Evolutionary conservation across 2,888 invertebrate species (phyloP).

Genomic region (Uropetala carovei): DNA sequence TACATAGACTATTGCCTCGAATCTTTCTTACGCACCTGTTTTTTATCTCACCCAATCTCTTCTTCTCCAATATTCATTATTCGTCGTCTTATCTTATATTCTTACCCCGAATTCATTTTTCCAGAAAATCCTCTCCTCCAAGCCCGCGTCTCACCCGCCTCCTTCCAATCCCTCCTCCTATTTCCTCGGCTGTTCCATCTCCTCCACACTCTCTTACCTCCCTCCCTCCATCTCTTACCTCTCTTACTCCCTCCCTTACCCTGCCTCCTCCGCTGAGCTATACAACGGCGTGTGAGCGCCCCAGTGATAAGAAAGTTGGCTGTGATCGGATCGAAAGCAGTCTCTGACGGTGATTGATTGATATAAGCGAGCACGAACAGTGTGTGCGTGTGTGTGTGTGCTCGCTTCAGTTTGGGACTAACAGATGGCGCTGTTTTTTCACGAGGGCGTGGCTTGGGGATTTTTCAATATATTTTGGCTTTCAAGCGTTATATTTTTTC

Average conservation of each 20-base stretch:
- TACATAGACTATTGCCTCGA: background rate
- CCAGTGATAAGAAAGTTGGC: constrained; percentile 25
- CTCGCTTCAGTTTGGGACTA: background rate
- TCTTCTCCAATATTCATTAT: background rate
- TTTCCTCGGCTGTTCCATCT: too few species aligned
- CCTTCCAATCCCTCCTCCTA: too few species aligned
- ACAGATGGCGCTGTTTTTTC: constrained; percentile 24
- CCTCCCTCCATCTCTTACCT: too few species aligned
- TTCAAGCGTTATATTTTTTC: background rate
- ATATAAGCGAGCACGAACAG: constrained; percentile 13
- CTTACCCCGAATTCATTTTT: background rate
- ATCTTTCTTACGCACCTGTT: constrained; percentile 26
- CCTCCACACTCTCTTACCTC: too few species aligned
- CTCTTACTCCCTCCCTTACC: too few species aligned
- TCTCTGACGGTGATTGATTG: constrained; percentile 23
- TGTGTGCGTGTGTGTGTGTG: background rate
- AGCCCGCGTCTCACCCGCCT: background rate
- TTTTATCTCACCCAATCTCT: constrained; percentile 15
- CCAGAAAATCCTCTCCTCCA: background rate
- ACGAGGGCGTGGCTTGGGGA: constrained; percentile 8
- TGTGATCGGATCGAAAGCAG: constrained; percentile 1
- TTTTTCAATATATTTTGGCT: constrained; percentile 35
- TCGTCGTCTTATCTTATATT: background rate
- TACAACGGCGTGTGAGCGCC: background rate
- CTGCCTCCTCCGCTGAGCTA: background rate